Evolutionary conservation across 2,113 vertebrate species (phyloP).

Genomic region (Microtus richardsoni): DNA sequence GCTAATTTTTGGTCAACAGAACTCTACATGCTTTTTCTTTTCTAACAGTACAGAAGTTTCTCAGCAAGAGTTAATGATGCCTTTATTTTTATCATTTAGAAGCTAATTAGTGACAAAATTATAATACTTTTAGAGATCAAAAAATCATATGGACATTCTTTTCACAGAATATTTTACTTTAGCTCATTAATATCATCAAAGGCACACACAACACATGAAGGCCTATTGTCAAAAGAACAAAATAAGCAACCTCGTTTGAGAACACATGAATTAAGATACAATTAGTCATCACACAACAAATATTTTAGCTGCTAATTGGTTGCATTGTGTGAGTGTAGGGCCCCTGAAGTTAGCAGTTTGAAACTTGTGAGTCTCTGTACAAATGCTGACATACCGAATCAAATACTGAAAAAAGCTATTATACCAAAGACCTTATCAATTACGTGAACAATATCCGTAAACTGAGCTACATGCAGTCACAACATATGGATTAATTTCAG

Average conservation of each 20-base stretch:
- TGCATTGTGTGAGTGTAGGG: not conserved
- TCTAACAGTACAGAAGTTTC: not conserved
- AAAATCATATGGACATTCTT: conserved; percentile 53
- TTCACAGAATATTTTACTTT: conserved; percentile 33
- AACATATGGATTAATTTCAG: not conserved
- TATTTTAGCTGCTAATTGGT: conserved; percentile 68
- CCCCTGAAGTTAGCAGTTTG: conserved; percentile 25
- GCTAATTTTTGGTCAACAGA: not conserved
- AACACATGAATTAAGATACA: conserved; percentile 52
- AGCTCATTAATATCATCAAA: conserved; percentile 65
- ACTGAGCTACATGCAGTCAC: not conserved
- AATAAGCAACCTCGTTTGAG: conserved; percentile 64
- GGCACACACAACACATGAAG: conserved; percentile 30
- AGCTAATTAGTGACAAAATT: conserved; percentile 61
- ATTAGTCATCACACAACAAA: conserved; percentile 60
- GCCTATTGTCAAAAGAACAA: conserved; percentile 52
- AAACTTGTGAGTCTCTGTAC: not conserved
- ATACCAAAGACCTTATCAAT: not conserved
- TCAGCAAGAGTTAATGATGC: not conserved
- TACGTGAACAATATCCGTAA: not conserved
- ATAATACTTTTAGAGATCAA: conserved; percentile 55
- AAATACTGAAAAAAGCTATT: not conserved
- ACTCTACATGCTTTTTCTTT: not conserved
- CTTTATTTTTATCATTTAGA: conserved; percentile 56
- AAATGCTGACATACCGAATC: not conserved